These are phyloP conservation scores for Alectura lathami DNA, from an alignment of 2,113 vertebrate genomes.

Conservation along the genomic window DNA sequence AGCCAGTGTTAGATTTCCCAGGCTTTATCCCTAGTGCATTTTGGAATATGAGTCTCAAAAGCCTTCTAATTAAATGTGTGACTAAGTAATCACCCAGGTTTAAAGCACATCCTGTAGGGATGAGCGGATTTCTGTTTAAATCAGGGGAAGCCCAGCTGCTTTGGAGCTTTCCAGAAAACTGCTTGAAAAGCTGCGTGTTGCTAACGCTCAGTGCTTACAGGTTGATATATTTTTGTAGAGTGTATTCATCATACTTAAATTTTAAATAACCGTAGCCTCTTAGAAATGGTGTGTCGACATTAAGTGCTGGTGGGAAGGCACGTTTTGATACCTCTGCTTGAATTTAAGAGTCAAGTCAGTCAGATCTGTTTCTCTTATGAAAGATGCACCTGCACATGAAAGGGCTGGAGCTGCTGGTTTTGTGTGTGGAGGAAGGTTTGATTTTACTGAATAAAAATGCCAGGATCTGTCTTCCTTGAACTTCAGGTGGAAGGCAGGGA, in stretches of 20 bases:
- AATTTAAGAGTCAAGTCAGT: neutral
- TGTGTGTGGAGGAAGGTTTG: neutral
- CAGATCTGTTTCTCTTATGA: neutral
- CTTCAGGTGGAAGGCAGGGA: neutral
- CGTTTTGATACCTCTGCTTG: neutral
- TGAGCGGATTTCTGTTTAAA: neutral
- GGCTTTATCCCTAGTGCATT: neutral
- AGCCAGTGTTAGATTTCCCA: neutral
- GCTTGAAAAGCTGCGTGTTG: neutral
- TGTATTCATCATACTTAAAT: neutral
- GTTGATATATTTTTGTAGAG: neutral
- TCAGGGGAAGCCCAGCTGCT: neutral
- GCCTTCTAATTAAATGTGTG: slow-evolving; percentile 13
- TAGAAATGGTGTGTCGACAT: neutral
- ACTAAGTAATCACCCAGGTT: neutral
- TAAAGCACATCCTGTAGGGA: neutral
- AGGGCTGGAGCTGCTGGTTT: neutral
- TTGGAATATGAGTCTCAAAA: neutral
- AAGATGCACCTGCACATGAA: accelerated
- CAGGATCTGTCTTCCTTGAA: neutral
- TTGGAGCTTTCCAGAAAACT: slow-evolving; percentile 2
- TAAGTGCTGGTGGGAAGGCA: neutral
- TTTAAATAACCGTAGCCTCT: neutral
- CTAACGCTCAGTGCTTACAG: neutral
- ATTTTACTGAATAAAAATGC: neutral